Percentiles rank a stretch among this genome's conserved stretches.
phyloP scores from a whole-genome alignment of 1,140 invertebrate genomes.

The Drosophila simulans region DNA sequence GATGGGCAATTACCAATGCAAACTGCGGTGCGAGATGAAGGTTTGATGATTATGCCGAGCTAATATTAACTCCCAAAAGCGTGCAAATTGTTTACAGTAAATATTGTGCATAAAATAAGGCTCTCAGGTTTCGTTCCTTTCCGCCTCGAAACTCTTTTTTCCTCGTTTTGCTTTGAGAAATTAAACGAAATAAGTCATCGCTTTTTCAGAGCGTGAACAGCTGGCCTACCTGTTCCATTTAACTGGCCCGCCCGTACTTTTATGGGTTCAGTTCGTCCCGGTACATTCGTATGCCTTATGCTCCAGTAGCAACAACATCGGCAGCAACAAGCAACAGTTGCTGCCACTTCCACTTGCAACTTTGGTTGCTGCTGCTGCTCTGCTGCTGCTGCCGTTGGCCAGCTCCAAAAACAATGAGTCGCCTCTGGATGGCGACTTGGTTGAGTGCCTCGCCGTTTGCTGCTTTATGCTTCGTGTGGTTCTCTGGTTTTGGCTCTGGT shows the following conservation, averaged over 20 bases:
- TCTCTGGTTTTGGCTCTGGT: constrained; percentile 51
- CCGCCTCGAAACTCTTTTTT: constrained; percentile 5
- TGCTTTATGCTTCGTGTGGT: constrained; percentile 75
- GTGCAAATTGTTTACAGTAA: constrained; percentile 66
- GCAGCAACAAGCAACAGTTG: constrained; percentile 46
- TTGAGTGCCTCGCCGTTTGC: constrained; percentile 76
- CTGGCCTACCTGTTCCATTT: constrained; percentile 79
- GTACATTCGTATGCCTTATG: constrained; percentile 71
- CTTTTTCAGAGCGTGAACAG: constrained; percentile 81
- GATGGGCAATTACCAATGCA: constrained; percentile 56
- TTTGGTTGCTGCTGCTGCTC: constrained; percentile 10
- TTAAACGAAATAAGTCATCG: constrained; percentile 56
- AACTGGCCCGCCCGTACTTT: constrained; percentile 76
- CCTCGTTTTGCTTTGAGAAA: constrained; percentile 24
- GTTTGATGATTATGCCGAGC: constrained; percentile 11
- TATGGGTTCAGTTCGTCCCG: constrained; percentile 66
- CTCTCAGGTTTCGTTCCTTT: constrained; percentile 23
- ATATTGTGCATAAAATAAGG: constrained; percentile 62
- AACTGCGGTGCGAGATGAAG: constrained; percentile 20
- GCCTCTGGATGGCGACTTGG: constrained; percentile 63
- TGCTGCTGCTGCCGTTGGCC: constrained; percentile 31
- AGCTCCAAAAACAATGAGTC: constrained; percentile 61
- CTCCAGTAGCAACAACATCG: constrained; percentile 44
- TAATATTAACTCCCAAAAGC: constrained; percentile 49
- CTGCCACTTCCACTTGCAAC: constrained; percentile 45